Evolutionary conservation across 64 coral and sea anemone genomes (phyloP).

Genomic region (Acropora yongei): DNA sequence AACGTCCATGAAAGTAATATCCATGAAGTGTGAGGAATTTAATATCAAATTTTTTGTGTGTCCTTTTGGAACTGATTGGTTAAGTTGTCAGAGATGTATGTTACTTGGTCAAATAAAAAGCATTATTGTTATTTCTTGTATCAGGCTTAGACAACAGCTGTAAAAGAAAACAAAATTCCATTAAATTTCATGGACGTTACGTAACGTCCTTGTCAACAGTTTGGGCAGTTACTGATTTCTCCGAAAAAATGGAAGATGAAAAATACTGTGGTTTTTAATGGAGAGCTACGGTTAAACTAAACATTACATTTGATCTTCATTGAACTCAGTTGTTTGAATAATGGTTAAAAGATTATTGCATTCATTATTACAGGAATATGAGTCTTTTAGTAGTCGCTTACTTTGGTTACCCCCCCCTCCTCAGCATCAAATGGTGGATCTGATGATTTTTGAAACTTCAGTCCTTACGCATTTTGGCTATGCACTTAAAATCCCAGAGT

Average conservation of each 20-base stretch:
- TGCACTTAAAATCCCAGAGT: too few species aligned
- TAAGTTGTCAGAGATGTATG: neutral
- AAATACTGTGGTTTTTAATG: constrained; percentile 9
- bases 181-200: neutral
- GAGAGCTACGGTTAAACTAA: neutral
- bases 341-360: constrained; percentile 7
- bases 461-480: too few species aligned
- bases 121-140: constrained; percentile 10
- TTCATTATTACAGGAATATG: neutral
- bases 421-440: too few species aligned
- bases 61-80: neutral
- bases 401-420: too few species aligned
- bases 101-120: neutral
- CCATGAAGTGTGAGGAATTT: too few species aligned
- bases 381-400: too few species aligned
- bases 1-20: too few species aligned
- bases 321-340: neutral
- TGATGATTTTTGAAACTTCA: too few species aligned
- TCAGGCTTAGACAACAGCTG: constrained; percentile 7
- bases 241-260: neutral
- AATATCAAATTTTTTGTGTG: too few species aligned
- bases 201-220: neutral
- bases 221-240: constrained; percentile 2
- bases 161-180: neutral
- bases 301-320: neutral